Evolutionary conservation across 2,113 vertebrate species (phyloP).

Genomic region (Elachura formosa): DNA sequence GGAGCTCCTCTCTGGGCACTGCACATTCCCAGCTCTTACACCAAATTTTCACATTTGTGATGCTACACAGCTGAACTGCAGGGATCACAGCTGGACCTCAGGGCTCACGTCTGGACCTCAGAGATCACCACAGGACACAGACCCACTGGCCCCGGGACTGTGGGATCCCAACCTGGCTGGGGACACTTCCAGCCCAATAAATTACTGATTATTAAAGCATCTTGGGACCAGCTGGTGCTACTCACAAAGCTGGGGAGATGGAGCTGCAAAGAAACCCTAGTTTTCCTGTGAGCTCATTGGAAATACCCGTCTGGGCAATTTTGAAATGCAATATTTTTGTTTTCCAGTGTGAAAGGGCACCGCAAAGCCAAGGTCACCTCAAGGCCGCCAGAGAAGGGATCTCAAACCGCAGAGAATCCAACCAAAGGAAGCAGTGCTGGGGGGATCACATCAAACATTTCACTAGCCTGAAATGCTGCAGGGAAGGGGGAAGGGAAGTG

Average conservation of each 20-base stretch:
- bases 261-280: neutral
- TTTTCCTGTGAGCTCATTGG: slow-evolving; percentile 27
- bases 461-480: neutral
- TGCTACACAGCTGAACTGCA: neutral
- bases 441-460: neutral
- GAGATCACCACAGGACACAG: neutral
- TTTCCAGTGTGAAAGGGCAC: neutral
- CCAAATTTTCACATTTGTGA: neutral
- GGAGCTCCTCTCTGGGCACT: neutral
- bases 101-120: rapidly evolving
- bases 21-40: neutral
- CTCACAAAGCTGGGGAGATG: neutral
- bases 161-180: rapidly evolving
- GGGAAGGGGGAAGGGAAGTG: neutral
- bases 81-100: rapidly evolving
- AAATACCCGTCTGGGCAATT: slow-evolving; percentile 39
- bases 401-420: neutral
- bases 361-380: neutral
- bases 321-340: neutral
- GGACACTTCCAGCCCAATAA: neutral
- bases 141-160: rapidly evolving
- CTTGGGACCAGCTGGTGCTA: neutral
- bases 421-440: neutral
- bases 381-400: neutral
- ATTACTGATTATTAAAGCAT: neutral